A percentile compares a stretch with the other conserved stretches of the same genome.
Conservation (phyloP, 2,113 vertebrate species). For the Glaucomys volans region DNA sequence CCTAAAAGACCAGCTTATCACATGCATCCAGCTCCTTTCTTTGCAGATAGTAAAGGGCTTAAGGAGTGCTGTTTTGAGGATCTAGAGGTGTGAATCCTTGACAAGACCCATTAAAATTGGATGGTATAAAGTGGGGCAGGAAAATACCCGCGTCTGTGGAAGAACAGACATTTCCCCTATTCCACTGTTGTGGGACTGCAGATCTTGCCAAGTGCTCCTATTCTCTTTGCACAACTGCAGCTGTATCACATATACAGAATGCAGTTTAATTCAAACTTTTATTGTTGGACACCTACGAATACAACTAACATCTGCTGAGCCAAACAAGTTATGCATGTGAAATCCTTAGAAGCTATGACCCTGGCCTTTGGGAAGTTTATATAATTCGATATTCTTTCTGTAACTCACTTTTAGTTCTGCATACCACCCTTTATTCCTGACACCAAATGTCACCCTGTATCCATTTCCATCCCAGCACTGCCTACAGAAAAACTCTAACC, state of each 20-base stretch:
- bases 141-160: background rate
- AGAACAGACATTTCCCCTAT: background rate
- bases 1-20: background rate
- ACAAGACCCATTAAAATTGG: background rate
- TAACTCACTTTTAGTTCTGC: slow-evolving; percentile 29
- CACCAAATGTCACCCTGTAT: slow-evolving; percentile 47
- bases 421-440: slow-evolving; percentile 24
- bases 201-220: background rate
- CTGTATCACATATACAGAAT: background rate
- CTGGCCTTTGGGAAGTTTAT: slow-evolving; percentile 44
- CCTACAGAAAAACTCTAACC: slow-evolving; percentile 52
- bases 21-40: background rate
- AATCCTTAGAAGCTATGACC: slow-evolving; percentile 35
- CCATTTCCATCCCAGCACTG: background rate
- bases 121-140: background rate
- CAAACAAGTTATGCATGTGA: background rate
- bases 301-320: background rate
- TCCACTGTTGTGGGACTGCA: background rate
- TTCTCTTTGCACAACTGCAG: background rate
- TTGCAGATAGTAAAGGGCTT: background rate
- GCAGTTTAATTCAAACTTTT: background rate
- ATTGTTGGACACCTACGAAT: background rate
- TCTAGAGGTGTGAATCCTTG: background rate
- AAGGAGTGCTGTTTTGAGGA: background rate
- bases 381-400: slow-evolving; percentile 58